phyloP scores from a whole-genome alignment of 1,140 invertebrate species.

The Bombus superbus region DNA sequence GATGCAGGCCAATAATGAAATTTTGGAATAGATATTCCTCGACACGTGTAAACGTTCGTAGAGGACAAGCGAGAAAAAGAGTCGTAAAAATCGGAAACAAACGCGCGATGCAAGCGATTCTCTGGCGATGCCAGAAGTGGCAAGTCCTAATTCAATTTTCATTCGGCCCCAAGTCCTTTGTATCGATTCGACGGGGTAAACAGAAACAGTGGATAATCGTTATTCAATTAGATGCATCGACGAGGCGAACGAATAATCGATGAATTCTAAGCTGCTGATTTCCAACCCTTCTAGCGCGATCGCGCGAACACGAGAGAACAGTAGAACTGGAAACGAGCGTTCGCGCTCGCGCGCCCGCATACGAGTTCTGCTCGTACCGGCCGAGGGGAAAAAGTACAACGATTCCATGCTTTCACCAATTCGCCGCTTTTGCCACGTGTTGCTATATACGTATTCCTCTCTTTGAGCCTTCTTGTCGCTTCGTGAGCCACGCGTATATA shows the following conservation, averaged over 20 bases:
- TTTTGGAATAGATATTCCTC: not conserved
- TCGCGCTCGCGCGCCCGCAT: not conserved
- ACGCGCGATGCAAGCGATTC: not conserved
- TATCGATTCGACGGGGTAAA: not conserved
- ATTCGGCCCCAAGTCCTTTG: not conserved
- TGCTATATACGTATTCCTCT: conserved; percentile 51
- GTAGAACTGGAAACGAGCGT: not conserved
- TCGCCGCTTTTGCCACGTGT: conserved; percentile 54
- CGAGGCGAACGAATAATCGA: conserved; percentile 4
- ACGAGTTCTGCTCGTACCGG: not conserved
- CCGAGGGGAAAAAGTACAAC: conserved; percentile 32
- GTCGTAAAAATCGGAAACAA: not conserved
- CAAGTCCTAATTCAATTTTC: not conserved
- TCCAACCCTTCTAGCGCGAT: conserved; percentile 16
- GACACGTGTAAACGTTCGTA: not conserved
- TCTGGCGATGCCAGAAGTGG: not conserved
- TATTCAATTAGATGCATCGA: conserved; percentile 16
- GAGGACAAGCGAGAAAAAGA: not conserved
- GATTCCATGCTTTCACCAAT: conserved; percentile 38
- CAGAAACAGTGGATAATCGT: not conserved
- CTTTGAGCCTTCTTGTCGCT: conserved; percentile 55
- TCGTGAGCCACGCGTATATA: conserved; percentile 31
- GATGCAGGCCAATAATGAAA: too few species aligned
- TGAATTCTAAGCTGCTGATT: conserved; percentile 24
- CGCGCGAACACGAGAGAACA: conserved; percentile 5